Evolutionary conservation across 1,140 invertebrate species (phyloP), one percentile per base, ranked within the genome.

Genomic region (Schmidtea mediterranea): DNA sequence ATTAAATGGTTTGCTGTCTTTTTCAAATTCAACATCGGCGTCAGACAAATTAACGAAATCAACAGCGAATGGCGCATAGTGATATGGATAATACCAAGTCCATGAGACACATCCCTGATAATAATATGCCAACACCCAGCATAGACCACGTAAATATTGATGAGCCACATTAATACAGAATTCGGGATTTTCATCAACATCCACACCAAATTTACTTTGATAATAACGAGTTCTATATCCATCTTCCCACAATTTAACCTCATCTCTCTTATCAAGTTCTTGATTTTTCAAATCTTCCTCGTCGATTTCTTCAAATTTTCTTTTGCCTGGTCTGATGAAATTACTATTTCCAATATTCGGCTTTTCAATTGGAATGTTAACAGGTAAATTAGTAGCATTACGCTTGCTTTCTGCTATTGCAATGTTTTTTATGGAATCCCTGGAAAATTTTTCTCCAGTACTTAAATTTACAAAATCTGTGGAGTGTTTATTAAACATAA

Each of bases 31-130:
- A 0, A 80, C 81, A 39, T 77, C 75, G 1, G 89, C 65, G 10
- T 79, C 76, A 45, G 73, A 74, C 36, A 97, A 80, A 59, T 92
- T 82, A 19, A 83, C 72, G 66, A 98, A 97, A 69, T 98, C 90
- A 1, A 87, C 94, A 2, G 92, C 90, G 71, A 98, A 98, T n/a
- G 90, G 90, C 1, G 92, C 90, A 72, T 97, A 98, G 67, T 98
- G 90, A 64, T 89, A 97, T 0, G 92, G 92, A 67, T 86, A 98
- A 69, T 92, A 97, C 92, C 92, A 98, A 65, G 90, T 83, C 92
- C 92, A 98, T 1, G 84, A 92, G 18, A 84, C 79, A 69, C 90
- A 97, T 39, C 92, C 92, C 74, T 94, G 89, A 70, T 95, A 95
- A 67, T 95, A 97, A 68, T 97, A 97, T 50, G 78, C 75, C 13